Evolutionary conservation across 2,113 vertebrate genomes (phyloP).

Genomic region (Mormoops blainvillei): DNA sequence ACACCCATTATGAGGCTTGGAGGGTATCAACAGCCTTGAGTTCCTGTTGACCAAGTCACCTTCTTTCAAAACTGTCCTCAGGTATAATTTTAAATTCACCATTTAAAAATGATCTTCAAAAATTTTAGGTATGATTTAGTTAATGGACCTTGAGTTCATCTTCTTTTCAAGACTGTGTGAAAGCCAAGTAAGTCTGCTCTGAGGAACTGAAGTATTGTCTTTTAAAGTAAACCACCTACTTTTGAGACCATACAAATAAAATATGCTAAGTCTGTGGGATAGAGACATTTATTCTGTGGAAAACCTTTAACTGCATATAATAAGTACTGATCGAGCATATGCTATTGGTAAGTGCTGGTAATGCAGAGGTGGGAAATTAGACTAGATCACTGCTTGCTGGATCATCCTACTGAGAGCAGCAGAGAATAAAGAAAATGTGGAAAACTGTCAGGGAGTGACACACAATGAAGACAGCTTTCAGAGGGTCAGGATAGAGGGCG

Average conservation of each 20-base stretch:
- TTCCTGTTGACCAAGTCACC: neutral
- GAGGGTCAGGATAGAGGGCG: neutral
- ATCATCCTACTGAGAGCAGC: neutral
- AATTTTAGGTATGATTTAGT: neutral
- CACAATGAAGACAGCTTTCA: neutral
- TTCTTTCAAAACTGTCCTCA: slow-evolving; percentile 20
- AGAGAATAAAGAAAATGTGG: neutral
- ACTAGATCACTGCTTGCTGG: neutral
- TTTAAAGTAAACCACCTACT: neutral
- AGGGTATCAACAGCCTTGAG: neutral
- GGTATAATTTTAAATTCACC: slow-evolving; percentile 38
- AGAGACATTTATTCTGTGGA: neutral
- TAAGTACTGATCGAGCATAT: neutral
- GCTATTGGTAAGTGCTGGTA: neutral
- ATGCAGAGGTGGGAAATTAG: neutral
- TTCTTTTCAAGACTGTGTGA: neutral
- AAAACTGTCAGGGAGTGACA: neutral
- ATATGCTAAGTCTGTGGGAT: neutral
- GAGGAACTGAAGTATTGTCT: neutral
- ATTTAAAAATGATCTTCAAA: neutral
- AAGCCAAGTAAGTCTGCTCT: neutral
- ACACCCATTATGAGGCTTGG: neutral
- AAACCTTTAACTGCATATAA: neutral
- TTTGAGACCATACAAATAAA: neutral
- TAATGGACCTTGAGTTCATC: neutral